Percentiles rank a stretch among this genome's conserved stretches.
These are phyloP conservation scores for Pseudomyrmex sp. DNA, from an alignment of 1,140 invertebrate genomes.

Conservation along the genomic window DNA sequence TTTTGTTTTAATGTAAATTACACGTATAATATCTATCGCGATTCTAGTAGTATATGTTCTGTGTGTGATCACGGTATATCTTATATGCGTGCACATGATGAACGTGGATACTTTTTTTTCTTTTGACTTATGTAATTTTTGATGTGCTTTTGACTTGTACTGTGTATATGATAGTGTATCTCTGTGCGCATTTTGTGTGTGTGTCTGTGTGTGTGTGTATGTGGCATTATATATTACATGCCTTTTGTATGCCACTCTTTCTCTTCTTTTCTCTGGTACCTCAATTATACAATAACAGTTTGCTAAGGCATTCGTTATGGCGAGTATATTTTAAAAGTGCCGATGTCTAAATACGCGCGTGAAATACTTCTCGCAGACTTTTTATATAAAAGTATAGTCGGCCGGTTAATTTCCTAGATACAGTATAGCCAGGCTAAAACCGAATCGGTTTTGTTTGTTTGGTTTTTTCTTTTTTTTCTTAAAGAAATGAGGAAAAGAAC, in stretches of 20 bases:
- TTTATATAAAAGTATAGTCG: conserved; percentile 71
- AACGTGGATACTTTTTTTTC: conserved; percentile 53
- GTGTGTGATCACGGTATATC: conserved; percentile 32
- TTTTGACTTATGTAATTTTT: conserved; percentile 68
- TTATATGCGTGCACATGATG: conserved; percentile 42
- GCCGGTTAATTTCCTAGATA: conserved; percentile 64
- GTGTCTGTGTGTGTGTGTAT: conserved; percentile 35
- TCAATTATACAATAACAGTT: conserved; percentile 73
- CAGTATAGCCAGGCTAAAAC: conserved; percentile 50
- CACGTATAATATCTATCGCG: conserved; percentile 9
- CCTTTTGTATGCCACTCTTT: conserved; percentile 65
- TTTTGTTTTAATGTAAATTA: conserved; percentile 18
- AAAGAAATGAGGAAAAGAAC: too few relatives aligned
- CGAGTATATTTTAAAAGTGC: conserved; percentile 75
- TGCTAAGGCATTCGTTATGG: conserved; percentile 75
- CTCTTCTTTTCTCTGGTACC: conserved; percentile 41
- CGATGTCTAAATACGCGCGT: conserved; percentile 72
- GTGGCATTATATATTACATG: conserved; percentile 45
- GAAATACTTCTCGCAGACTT: conserved; percentile 70
- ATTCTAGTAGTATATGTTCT: not conserved
- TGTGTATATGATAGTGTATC: too few relatives aligned
- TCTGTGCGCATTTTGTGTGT: conserved; percentile 14
- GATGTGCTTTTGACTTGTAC: conserved; percentile 69
- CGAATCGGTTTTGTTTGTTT: conserved; percentile 37
- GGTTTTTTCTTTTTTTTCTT: too few relatives aligned